A percentile compares a stretch with the other conserved stretches of the same genome.
Conservation (phyloP, 2,113 vertebrate species). For the Sturnira hondurensis region DNA sequence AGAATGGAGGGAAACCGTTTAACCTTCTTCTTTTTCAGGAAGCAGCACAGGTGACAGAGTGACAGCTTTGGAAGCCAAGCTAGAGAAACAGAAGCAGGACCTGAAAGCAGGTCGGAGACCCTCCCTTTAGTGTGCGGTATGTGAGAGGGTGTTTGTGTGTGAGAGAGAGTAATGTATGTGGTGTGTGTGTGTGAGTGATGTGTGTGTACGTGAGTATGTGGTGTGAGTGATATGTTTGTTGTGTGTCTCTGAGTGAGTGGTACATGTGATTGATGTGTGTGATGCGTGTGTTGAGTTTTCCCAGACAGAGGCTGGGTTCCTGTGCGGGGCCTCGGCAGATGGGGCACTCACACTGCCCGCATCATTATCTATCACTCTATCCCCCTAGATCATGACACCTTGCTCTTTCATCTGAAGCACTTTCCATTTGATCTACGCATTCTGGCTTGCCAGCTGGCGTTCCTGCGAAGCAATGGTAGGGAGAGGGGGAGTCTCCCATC, state of each 20-base stretch:
- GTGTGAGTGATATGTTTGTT: not conserved
- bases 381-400: constrained; percentile 35
- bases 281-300: not conserved
- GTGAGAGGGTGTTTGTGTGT: no score
- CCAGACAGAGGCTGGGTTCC: not conserved
- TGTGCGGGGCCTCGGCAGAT: not conserved
- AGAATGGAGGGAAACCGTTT: rapidly evolving
- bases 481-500: no score
- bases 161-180: not conserved
- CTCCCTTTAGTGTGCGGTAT: no score
- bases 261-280: no score
- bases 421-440: constrained; percentile 39
- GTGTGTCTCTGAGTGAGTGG: not conserved
- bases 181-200: not conserved
- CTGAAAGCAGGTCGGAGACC: constrained; percentile 52
- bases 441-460: constrained; percentile 41
- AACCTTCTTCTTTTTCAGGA: not conserved
- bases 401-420: constrained; percentile 67
- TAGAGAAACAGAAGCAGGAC: constrained; percentile 40
- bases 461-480: constrained; percentile 50
- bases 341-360: rapidly evolving
- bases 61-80: not conserved
- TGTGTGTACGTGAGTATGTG: not conserved
- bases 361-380: not conserved
- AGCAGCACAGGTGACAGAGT: not conserved